Base-by-base conservation (phyloP, 1,140 invertebrate genomes). In the Dufourea novaeangliae region DNA sequence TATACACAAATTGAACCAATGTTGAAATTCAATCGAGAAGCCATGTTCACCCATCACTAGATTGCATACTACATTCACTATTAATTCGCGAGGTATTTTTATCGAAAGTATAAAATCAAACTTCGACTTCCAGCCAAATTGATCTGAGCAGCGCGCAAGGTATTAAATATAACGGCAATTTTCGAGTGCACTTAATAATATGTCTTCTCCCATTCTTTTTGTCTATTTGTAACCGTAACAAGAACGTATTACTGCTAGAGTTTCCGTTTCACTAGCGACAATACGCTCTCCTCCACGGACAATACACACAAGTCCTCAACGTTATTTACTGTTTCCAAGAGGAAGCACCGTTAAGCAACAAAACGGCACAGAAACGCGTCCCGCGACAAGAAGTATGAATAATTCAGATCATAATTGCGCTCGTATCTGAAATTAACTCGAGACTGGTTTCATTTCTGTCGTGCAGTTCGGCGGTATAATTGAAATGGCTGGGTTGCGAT, bases 391-490 rank as follows among this genome's bases (percentile, higher is more conserved):
- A 39, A 37, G 1, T 37, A 61, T 61, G 57, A 59, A 62, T 37
- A 37, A 63, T 50, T 64, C 44, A 22, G 27, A 34, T 39, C 10
- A 46, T 63, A 72, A 66, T 54, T 66, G 46, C 27, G 8, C 54
- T 32, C 20, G 32, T 37, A 34, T 74, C 25, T 17, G 37, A 74
- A 56, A 74, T 74, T 22, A 66, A 52, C 62, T 25, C 46, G 50
- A 56, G 56, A 20, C 27, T 12, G 46, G n/a, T 74, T 56, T 34
- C 50, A 67, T 56, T 67, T 52, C 25, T 34, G 46, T 29, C 27
- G 27, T 7, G 8, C 17, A 27, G 64, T 76, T 76, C 32, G 54
- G n/a, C 11, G 12, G 64, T 59, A 37, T 68, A 75, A 75, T 59
- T 69, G 63, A 68, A 69, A 50, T 32, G 37, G 25, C 29, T 29